phyloP scores from a whole-genome alignment of 2,888 invertebrate species.

The Drosophila birchii region DNA sequence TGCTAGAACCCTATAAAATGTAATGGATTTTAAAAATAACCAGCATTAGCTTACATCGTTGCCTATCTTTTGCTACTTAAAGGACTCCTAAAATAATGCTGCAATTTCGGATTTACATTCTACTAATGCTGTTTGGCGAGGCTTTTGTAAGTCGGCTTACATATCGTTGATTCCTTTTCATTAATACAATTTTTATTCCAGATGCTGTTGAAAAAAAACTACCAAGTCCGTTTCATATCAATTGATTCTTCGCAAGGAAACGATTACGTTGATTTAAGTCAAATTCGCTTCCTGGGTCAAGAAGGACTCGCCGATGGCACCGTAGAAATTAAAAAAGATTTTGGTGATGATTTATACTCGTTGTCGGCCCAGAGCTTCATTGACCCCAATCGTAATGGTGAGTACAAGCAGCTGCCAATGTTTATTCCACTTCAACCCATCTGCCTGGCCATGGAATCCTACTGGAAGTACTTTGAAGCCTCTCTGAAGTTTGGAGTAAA shows the following conservation, averaged over 20 bases:
- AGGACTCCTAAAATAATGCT: not conserved
- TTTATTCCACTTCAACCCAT: not conserved
- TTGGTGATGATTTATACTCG: not conserved
- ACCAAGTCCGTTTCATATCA: not conserved
- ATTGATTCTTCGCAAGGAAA: not conserved
- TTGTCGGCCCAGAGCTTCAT: not conserved
- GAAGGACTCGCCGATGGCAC: conserved; percentile 13
- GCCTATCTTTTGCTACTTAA: not conserved
- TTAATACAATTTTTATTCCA: not conserved
- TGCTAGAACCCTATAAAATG: not conserved
- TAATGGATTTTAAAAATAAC: not conserved
- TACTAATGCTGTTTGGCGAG: not conserved
- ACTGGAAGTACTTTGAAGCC: not conserved
- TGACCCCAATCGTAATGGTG: conserved; percentile 26
- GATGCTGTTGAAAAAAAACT: not conserved
- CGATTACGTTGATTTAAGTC: not conserved
- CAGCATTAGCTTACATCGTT: not conserved
- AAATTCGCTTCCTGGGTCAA: conserved; percentile 5
- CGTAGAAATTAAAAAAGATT: not conserved
- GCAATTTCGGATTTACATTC: not conserved
- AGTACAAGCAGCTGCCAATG: conserved; percentile 14
- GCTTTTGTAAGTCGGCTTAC: not conserved
- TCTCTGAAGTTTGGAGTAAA: conserved; percentile 13
- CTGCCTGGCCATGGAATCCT: conserved; percentile 1
- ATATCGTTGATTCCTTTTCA: not conserved